phyloP scores from a whole-genome alignment of 1,140 invertebrate genomes.

The Ceratina calcarata region DNA sequence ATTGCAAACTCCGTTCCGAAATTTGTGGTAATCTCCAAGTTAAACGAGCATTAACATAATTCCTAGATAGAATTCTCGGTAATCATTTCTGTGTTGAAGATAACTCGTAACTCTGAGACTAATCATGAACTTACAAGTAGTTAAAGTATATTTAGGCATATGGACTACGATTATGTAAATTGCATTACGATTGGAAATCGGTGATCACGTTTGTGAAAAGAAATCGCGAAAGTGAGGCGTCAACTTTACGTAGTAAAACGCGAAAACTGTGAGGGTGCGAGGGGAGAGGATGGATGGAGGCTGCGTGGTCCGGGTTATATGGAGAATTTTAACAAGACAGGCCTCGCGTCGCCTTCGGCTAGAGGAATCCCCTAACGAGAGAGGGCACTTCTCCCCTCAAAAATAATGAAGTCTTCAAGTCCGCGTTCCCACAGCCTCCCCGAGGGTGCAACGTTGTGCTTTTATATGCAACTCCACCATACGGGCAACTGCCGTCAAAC shows the following conservation, averaged over 20 bases:
- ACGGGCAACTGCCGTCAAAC: no score
- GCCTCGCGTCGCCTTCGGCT: constrained; percentile 66
- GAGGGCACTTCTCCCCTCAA: constrained; percentile 68
- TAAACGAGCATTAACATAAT: no score
- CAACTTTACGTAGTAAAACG: constrained; percentile 47
- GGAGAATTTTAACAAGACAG: constrained; percentile 74
- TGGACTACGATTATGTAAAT: no score
- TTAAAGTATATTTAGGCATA: no score
- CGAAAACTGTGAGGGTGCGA: constrained; percentile 6
- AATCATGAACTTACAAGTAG: no score
- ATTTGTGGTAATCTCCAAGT: no score
- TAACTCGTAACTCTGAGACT: no score
- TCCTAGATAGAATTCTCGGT: no score
- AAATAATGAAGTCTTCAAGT: constrained; percentile 72
- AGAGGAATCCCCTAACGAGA: constrained; percentile 70
- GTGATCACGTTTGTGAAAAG: constrained; percentile 16
- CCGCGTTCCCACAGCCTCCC: constrained; percentile 59
- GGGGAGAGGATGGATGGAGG: not conserved
- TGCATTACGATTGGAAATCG: not conserved
- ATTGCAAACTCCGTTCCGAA: not conserved
- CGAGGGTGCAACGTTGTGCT: constrained; percentile 52
- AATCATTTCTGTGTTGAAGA: no score
- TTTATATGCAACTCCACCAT: constrained; percentile 47
- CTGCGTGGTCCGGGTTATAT: constrained; percentile 51
- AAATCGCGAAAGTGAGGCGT: constrained; percentile 61